These are phyloP conservation scores for Eulithis prunata DNA, from an alignment of 2,888 invertebrate genomes.

Conservation along the genomic window DNA sequence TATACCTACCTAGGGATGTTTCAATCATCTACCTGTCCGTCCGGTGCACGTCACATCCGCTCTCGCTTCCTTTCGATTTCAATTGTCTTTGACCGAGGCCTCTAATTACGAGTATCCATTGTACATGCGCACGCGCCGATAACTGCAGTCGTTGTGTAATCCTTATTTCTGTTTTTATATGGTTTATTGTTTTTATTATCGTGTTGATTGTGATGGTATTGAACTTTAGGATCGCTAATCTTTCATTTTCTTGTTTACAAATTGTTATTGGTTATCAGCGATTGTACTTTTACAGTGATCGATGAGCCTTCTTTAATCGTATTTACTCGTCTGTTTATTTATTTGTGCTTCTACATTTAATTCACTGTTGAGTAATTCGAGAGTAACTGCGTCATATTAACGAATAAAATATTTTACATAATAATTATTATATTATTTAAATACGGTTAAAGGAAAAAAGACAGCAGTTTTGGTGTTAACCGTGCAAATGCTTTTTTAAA, in stretches of 20 bases:
- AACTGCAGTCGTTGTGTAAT: constrained; percentile 36
- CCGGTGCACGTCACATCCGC: constrained; percentile 68
- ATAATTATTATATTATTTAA: too few species aligned
- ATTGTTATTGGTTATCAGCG: neutral
- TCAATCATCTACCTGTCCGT: constrained; percentile 51
- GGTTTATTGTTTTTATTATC: constrained; percentile 24
- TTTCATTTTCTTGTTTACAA: neutral
- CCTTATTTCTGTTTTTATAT: constrained; percentile 26
- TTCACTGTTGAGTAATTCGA: too few species aligned
- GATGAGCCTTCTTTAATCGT: too few species aligned
- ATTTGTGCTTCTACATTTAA: too few species aligned
- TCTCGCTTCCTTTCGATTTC: constrained; percentile 77
- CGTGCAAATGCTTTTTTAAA: too few species aligned
- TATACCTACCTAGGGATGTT: constrained; percentile 48
- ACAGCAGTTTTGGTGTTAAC: too few species aligned
- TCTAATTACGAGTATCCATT: constrained; percentile 69
- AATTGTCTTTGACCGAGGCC: constrained; percentile 79
- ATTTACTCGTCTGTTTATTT: too few species aligned
- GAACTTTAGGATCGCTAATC: constrained; percentile 21
- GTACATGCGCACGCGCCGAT: constrained; percentile 56
- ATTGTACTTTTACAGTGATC: neutral
- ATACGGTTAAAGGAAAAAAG: too few species aligned
- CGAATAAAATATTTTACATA: too few species aligned
- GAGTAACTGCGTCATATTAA: too few species aligned
- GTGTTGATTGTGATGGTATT: constrained; percentile 23